Evolutionary conservation across 2,113 vertebrate genomes (phyloP).

Genomic region (Eulemur macaco): DNA sequence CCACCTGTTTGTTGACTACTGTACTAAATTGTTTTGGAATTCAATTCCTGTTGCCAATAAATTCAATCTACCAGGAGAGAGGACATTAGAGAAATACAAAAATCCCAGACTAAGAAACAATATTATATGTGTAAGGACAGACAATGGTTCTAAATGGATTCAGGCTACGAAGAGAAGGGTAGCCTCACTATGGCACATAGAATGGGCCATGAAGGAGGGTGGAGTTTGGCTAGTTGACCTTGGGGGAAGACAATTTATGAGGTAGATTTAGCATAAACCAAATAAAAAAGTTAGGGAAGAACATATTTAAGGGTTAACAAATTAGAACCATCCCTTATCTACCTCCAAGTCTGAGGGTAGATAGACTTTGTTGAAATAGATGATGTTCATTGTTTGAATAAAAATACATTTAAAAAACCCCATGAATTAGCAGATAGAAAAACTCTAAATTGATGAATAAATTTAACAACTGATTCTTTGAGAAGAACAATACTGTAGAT

Average conservation of each 20-base stretch:
- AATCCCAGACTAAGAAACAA: not conserved
- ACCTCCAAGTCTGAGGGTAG: not conserved
- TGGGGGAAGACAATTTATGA: not conserved
- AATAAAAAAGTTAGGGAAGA: not conserved
- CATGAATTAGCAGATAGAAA: not conserved
- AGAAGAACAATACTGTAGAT: not conserved
- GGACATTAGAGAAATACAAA: not conserved
- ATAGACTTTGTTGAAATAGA: not conserved
- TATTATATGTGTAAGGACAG: not conserved
- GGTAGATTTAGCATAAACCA: not conserved
- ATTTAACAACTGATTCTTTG: not conserved
- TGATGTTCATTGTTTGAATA: constrained; percentile 19
- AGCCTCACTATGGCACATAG: not conserved
- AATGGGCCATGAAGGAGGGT: not conserved
- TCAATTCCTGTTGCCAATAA: not conserved
- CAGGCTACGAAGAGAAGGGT: not conserved
- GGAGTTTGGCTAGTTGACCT: not conserved
- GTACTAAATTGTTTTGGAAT: not conserved
- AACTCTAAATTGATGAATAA: not conserved
- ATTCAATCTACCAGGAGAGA: not conserved
- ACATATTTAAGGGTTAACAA: not conserved
- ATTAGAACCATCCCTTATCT: not conserved
- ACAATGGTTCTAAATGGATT: not conserved
- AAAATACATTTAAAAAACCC: not conserved
- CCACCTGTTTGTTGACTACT: not conserved